Conservation (phyloP, 2,113 vertebrate genomes). For the Paramisgurnus dabryanus region DNA sequence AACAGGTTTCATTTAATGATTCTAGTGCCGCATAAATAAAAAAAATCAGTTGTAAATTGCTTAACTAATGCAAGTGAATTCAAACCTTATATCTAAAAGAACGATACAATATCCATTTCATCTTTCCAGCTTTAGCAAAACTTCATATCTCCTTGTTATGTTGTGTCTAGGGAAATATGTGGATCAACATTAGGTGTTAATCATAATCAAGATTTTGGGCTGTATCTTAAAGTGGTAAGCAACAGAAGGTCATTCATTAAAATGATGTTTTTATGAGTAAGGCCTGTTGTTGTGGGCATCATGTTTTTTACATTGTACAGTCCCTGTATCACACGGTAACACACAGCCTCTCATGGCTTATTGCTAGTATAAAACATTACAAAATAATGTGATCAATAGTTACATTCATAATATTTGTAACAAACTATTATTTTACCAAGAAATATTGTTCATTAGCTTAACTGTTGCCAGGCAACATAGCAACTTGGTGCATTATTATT, state of each 20-base stretch:
- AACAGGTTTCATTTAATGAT: too few relatives aligned
- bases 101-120: background rate
- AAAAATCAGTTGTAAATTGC: background rate
- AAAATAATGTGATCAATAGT: background rate
- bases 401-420: background rate
- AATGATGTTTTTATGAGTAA: too few relatives aligned
- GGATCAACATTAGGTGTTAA: background rate
- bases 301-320: too few relatives aligned
- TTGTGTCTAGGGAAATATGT: background rate
- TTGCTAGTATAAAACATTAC: background rate
- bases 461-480: too few relatives aligned
- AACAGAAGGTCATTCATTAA: background rate
- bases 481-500: background rate
- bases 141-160: background rate
- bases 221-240: background rate
- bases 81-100: background rate
- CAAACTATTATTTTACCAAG: background rate
- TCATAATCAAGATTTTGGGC: background rate
- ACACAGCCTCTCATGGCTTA: too few relatives aligned
- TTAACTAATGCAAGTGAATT: constrained; percentile 8
- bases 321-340: too few relatives aligned
- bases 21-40: too few relatives aligned
- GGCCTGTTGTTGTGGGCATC: too few relatives aligned
- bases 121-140: background rate
- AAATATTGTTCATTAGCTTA: background rate